These are phyloP conservation scores for Melanostoma mellinum DNA, from an alignment of 2,888 invertebrate species.

Conservation along the genomic window DNA sequence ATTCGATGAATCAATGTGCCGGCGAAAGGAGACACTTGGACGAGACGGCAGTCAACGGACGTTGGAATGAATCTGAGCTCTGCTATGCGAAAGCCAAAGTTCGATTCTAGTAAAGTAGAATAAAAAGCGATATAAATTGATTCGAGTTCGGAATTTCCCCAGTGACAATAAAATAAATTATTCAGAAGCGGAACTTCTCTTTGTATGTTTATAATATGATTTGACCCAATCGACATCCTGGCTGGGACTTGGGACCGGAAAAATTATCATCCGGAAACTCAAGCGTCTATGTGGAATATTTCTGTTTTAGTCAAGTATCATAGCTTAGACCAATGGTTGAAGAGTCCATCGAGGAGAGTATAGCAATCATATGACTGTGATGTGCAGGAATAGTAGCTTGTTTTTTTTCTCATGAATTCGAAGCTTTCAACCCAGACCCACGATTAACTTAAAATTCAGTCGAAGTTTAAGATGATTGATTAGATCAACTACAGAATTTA, in stretches of 20 bases:
- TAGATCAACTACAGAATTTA: too few relatives aligned
- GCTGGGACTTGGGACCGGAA: conserved; percentile 20
- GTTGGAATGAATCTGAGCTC: conserved; percentile 58
- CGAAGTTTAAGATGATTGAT: too few relatives aligned
- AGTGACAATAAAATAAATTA: conserved; percentile 71
- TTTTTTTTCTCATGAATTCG: too few relatives aligned
- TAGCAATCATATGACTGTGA: too few relatives aligned
- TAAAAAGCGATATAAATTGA: conserved; percentile 70
- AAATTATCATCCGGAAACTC: conserved; percentile 30
- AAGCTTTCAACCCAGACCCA: too few relatives aligned
- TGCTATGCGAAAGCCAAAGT: conserved; percentile 47
- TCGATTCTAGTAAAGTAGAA: conserved; percentile 60
- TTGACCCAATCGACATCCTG: conserved; percentile 53
- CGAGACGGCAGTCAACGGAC: conserved; percentile 40
- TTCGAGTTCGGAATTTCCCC: conserved; percentile 68
- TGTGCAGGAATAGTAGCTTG: too few relatives aligned
- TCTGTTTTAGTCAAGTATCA: too few relatives aligned
- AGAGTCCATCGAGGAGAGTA: too few relatives aligned
- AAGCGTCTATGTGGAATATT: neutral
- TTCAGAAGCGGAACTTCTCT: conserved; percentile 58
- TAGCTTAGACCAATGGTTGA: too few relatives aligned
- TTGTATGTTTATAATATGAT: conserved; percentile 46
- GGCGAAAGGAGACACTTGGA: conserved; percentile 36
- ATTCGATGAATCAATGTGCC: conserved; percentile 45
- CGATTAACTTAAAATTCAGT: too few relatives aligned